These are phyloP conservation scores for Vimba vimba DNA, from an alignment of 2,113 vertebrate genomes.

Conservation along the genomic window DNA sequence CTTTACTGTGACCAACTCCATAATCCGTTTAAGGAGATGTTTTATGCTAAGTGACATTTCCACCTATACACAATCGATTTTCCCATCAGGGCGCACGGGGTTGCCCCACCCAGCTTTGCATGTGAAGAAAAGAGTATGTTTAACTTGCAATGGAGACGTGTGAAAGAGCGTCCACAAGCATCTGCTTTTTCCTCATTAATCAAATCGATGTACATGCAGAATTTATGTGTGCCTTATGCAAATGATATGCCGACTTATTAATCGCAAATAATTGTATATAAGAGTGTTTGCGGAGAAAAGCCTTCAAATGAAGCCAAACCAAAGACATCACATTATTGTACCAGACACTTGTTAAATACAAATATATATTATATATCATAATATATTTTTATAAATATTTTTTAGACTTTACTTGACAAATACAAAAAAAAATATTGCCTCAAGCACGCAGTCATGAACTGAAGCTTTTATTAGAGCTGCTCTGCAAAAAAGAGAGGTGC, in stretches of 20 bases:
- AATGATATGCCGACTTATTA: background rate
- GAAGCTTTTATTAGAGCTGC: background rate
- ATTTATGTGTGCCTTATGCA: background rate
- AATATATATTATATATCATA: no score
- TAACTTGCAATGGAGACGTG: background rate
- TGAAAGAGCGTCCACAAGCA: background rate
- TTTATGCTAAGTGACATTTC: slow-evolving; percentile 73
- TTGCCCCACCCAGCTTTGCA: slow-evolving; percentile 32
- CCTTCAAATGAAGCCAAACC: background rate
- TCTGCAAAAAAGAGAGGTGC: slow-evolving; percentile 25
- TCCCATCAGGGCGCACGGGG: slow-evolving; percentile 62
- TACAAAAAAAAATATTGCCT: background rate
- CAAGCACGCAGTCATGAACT: background rate
- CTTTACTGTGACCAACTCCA: slow-evolving; percentile 59
- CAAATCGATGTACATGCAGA: background rate
- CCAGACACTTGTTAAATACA: no score
- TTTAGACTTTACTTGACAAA: background rate
- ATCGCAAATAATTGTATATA: background rate
- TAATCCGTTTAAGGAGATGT: slow-evolving; percentile 73
- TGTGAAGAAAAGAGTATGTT: slow-evolving; percentile 39
- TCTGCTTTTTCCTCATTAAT: background rate
- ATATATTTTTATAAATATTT: no score
- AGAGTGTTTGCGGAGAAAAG: background rate
- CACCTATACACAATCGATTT: slow-evolving; percentile 71
- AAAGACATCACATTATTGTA: no score